phyloP scores from a whole-genome alignment of 2,888 invertebrate genomes.

The Cerceris rybyensis region DNA sequence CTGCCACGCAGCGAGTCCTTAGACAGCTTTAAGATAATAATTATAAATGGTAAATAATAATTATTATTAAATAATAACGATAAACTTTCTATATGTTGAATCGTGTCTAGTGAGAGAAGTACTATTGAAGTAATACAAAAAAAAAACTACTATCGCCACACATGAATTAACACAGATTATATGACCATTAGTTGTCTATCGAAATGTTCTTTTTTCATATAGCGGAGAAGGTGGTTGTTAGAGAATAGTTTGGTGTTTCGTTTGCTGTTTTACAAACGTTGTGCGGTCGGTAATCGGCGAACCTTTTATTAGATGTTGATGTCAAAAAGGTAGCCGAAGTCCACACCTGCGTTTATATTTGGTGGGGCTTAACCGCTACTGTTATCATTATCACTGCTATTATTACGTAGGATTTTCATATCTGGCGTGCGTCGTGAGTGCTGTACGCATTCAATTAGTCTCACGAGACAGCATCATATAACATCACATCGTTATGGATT shows the following conservation, averaged over 20 bases:
- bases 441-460: constrained; percentile 36
- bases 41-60: constrained; percentile 79
- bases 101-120: constrained; percentile 80
- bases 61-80: constrained; percentile 80
- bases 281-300: constrained; percentile 68
- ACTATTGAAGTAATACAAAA: constrained; percentile 75
- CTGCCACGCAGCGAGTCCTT: constrained; percentile 80
- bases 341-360: constrained; percentile 62
- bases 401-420: constrained; percentile 62
- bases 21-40: constrained; percentile 81
- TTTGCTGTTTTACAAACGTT: constrained; percentile 79
- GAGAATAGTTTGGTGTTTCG: constrained; percentile 79
- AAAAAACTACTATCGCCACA: constrained; percentile 71
- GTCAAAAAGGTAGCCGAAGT: constrained; percentile 37
- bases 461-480: constrained; percentile 8
- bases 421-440: constrained; percentile 33
- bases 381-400: constrained; percentile 69
- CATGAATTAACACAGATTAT: constrained; percentile 70
- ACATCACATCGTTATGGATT: background rate
- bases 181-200: constrained; percentile 73
- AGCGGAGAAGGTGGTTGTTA: constrained; percentile 74
- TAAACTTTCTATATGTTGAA: constrained; percentile 81
- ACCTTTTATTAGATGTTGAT: constrained; percentile 44
- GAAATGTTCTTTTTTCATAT: constrained; percentile 62
- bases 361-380: constrained; percentile 62